Evolutionary conservation across 2,113 vertebrate genomes (phyloP), one percentile per base, ranked within the genome.

Genomic region (Ornithorhynchus anatinus): DNA sequence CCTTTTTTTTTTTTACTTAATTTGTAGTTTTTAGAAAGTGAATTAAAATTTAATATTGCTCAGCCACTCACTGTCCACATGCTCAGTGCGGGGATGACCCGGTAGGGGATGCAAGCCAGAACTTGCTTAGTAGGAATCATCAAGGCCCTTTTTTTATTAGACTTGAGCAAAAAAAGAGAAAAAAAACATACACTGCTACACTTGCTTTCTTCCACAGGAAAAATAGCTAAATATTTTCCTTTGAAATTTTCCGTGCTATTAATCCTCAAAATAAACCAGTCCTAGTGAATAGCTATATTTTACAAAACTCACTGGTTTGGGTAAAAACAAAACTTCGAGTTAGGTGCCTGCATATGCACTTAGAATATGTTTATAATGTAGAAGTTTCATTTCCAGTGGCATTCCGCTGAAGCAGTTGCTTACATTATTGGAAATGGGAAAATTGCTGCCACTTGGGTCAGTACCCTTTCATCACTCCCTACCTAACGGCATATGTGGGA

Each of bases 241-340:
- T 84, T 78, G 40, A 80, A 70, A 73, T 47, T 75, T 79, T 61
- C 35, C 58, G 29, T 61, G 29, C 36, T 64, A 52, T 61, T 69
- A 48, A 39, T 72, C 63, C 69, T 72, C 29, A 67, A 85, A 83
- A 85, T 81, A 81, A 81, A 81, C 57, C 13, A 53, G 17, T 35
- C 33, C 36, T 38, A n/a, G 7, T 32, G 59, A 69, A 67, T 51
- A 54, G 36, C 29, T 61, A 39, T 56, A 36, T 71, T 70, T 77
- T 72, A 72, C 42, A 65, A 57, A 83, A 77, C 52, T 70, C 33
- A 20, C 48, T 77, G 36, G 39, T 35, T 69, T 75, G 69, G 60
- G 63, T 70, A 61, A 84, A 77, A 81, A 61, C 36, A 53, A 27
- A 50, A 39, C 45, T 75, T 69, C 59, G 64, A 66, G 44, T 20